Evolutionary conservation across 2,113 vertebrate genomes (phyloP), one percentile per base, ranked within the genome.

Genomic region (Cricetomys ansorgei): DNA sequence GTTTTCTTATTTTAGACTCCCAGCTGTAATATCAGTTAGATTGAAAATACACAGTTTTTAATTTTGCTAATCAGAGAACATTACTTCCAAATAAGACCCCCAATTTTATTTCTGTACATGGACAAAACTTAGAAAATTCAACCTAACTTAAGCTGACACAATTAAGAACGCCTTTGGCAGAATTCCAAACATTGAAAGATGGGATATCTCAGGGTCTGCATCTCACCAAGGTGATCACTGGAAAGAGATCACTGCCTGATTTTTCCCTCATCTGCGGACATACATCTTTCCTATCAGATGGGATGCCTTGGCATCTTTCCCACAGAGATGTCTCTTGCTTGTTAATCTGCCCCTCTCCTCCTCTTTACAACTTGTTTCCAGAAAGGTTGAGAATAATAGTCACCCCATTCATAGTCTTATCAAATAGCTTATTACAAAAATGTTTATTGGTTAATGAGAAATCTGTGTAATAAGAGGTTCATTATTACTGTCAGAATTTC

Each of bases 61-160:
- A 17, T 1, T 43, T 55, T 43, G 53, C 5, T 4, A 69, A n/a
- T 45, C 62, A 57, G 34, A 93, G 62, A 80, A 94, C 19, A 92
- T 1, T 5, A 16, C 76, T 79, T 95, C 64, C 59, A 94, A 34
- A 11, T 83, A 17, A 89, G 70, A 88, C 92, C 93, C 67, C 85
- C 23, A 94, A 94, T 81, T 96, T 59, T 87, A 37, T 8, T 87
- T 90, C 2, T 10, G 2, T 67, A 31, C 96, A 65, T 48, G 0
- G 93, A 97, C 55, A 89, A 86, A 59, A 77, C 9, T 94, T 62
- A 34, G 29, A 91, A n/a, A 96, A 12, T 73, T 96, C 91, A 91
- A 62, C 67, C 0, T 96, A 53, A 29, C 92, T 34, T 91, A 43
- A 89, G 0, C 29, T 97, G 55, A 73, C 19, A 53, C 92, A 97